Base-by-base conservation (phyloP, 2,113 vertebrate species). In the Microcebus jonahi region DNA sequence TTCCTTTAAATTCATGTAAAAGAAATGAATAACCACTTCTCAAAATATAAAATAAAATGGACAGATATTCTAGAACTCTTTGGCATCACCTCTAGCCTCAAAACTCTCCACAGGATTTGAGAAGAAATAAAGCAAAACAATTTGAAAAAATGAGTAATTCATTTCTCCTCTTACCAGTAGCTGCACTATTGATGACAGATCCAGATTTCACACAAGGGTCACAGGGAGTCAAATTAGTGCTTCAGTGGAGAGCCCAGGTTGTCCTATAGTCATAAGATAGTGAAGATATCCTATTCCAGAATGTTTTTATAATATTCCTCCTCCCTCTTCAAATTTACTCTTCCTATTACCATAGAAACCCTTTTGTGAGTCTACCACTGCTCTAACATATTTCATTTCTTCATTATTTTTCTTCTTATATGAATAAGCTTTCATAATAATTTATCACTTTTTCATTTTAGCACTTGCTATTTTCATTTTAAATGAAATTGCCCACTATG, bases 401-500 rank as follows among this genome's bases (percentile, higher is more conserved):
- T 90, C 14, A 55, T 73, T 83, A 80, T 89, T 85, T 92, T 87
- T 48, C 3, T 68, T 18, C 25, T 53, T 70, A 8, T 88, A 31
- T 39, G 65, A 73, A 61, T 81, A 36, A 67, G 5, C 31, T 81
- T 81, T 94, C 76, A 12, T 68, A 89, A 88, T 14, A 85, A 53
- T 90, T 91, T 20, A 61, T 68, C 42, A 31, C 8, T 59, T 68
- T 65, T 93, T 93, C 13, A 61, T 89, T 83, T 77, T 95, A 88
- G 57, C 6, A 85, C 8, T 70, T 67, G 13, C 8, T 85, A 27
- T 67, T 75, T 27, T 79, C n/a, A 67, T 39, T 97, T 92, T 86
- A 23, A 87, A 27, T 92, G 12, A 88, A 95, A 79, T 91, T 80
- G 8, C 0, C 17, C 8, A 59, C 14, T 73, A 27, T 65, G 13